Conservation (phyloP, 2,888 invertebrate genomes). For the Eulithis prunata region DNA sequence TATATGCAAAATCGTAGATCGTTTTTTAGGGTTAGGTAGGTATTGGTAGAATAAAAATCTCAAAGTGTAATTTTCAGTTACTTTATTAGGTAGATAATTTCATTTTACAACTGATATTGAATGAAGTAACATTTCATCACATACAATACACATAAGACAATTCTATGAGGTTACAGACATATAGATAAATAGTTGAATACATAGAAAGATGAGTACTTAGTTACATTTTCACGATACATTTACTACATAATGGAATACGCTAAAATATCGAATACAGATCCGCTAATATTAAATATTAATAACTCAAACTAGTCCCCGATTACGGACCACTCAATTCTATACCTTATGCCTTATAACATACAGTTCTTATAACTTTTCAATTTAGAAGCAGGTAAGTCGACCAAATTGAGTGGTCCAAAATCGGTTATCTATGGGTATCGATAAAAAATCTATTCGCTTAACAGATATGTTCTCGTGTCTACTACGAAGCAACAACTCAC, state of each 20-base stretch:
- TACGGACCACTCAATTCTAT: constrained; percentile 12
- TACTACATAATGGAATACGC: constrained; percentile 58
- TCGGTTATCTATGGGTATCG: constrained; percentile 18
- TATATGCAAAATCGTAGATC: too few relatives aligned
- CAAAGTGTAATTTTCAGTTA: constrained; percentile 61
- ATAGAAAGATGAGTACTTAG: constrained; percentile 56
- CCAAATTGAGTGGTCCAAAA: constrained; percentile 5
- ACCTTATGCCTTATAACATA: too few relatives aligned
- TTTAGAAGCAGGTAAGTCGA: not conserved
- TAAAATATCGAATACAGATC: constrained; percentile 56
- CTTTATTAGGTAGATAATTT: constrained; percentile 83
- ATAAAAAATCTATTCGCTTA: constrained; percentile 64
- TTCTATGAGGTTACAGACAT: constrained; percentile 77
- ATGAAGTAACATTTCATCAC: constrained; percentile 80
- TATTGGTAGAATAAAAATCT: constrained; percentile 7
- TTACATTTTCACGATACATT: constrained; percentile 61
- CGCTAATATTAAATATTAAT: constrained; percentile 50
- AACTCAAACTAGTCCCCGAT: constrained; percentile 55
- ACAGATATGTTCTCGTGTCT: constrained; percentile 75
- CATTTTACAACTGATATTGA: constrained; percentile 81
- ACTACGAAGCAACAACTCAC: constrained; percentile 79
- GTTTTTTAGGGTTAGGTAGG: not conserved
- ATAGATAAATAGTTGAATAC: constrained; percentile 64
- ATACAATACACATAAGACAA: constrained; percentile 70
- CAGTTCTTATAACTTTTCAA: not conserved